Percentiles rank a stretch among this genome's conserved stretches.
Conservation (phyloP, 2,888 invertebrate species). For the Cheilosia vernalis region DNA sequence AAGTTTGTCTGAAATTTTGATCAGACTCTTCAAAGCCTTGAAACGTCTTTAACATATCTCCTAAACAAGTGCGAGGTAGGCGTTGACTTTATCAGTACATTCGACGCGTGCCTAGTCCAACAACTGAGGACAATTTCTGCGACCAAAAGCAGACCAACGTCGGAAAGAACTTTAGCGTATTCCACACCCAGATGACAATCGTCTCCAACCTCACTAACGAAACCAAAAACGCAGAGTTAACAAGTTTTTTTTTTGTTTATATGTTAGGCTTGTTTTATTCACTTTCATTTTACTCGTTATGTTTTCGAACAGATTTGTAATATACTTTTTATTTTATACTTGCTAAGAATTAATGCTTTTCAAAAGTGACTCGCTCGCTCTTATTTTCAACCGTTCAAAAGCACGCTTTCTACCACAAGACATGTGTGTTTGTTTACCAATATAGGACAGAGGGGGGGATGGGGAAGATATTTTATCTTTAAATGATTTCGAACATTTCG, state of each 20-base stretch:
- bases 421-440: conserved; percentile 42
- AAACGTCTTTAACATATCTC: too few species aligned
- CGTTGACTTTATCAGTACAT: too few species aligned
- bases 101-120: too few species aligned
- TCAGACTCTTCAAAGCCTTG: too few species aligned
- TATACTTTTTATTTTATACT: conserved; percentile 26
- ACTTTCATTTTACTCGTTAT: conserved; percentile 60
- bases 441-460: not conserved
- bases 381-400: conserved; percentile 67
- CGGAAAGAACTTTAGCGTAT: too few species aligned
- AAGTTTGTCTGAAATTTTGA: too few species aligned
- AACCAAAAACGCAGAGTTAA: conserved; percentile 11
- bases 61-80: too few species aligned
- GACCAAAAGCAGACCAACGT: too few species aligned
- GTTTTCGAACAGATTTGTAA: conserved; percentile 42
- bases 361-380: conserved; percentile 72
- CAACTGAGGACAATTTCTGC: too few species aligned
- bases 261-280: conserved; percentile 59
- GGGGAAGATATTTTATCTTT: conserved; percentile 8
- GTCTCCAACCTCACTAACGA: too few species aligned
- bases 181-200: too few species aligned
- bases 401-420: conserved; percentile 57
- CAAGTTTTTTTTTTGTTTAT: not conserved
- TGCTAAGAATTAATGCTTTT: conserved; percentile 60
- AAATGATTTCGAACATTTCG: conserved; percentile 68